Conservation (phyloP, 1,140 invertebrate species). For the Conus betulinus region DNA sequence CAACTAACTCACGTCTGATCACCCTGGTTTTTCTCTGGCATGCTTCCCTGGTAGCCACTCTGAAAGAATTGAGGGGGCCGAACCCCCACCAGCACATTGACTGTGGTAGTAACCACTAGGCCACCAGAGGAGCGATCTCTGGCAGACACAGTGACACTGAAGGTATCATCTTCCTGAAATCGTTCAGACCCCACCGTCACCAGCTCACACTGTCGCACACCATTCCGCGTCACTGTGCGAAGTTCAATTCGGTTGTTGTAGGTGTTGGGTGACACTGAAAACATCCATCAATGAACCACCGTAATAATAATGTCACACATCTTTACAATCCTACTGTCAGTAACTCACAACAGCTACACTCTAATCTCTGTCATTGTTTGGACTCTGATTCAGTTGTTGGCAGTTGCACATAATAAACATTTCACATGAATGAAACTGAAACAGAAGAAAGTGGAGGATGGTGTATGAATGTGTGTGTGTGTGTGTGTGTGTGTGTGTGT, state of each 20-base stretch:
- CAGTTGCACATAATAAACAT: too few relatives aligned
- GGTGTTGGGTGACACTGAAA: slow-evolving; percentile 11
- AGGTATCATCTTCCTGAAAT: not conserved
- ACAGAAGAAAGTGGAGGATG: too few relatives aligned
- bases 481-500: too few relatives aligned
- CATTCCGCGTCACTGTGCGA: too few relatives aligned
- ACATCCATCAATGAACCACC: too few relatives aligned
- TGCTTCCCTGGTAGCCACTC: slow-evolving; percentile 52
- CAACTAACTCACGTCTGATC: slow-evolving; percentile 52
- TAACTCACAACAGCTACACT: too few relatives aligned
- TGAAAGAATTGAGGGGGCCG: slow-evolving; percentile 60
- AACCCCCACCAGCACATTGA: slow-evolving; percentile 54
- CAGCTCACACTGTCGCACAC: not conserved
- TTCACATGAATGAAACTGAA: too few relatives aligned
- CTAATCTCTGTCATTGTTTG: too few relatives aligned
- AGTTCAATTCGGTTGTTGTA: not conserved
- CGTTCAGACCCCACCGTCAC: not conserved
- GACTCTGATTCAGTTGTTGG: too few relatives aligned
- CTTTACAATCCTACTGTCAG: too few relatives aligned
- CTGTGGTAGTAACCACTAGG: not conserved
- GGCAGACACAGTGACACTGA: not conserved
- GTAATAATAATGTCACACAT: too few relatives aligned
- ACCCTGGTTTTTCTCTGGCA: slow-evolving; percentile 56
- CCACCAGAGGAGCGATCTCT: slow-evolving; percentile 36
- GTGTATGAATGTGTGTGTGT: too few relatives aligned